phyloP scores from a whole-genome alignment of 2,113 vertebrate species.

The Pomatostomus ruficeps region DNA sequence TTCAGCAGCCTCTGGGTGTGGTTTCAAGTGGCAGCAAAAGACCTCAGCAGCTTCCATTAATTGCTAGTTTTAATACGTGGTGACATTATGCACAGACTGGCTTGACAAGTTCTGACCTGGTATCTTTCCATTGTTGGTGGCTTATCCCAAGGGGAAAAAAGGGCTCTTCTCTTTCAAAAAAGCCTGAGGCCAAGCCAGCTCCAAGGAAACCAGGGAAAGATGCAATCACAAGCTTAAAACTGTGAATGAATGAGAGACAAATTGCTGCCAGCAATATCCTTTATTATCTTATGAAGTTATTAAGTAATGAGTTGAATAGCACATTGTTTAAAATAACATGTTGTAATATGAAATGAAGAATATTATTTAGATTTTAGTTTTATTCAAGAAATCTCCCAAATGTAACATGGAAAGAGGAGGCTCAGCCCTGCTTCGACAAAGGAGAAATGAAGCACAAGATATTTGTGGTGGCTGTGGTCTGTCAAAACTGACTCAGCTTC shows the following conservation, averaged over 20 bases:
- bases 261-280: neutral
- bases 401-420: rapidly evolving
- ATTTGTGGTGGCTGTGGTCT: neutral
- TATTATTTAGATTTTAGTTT: neutral
- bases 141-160: neutral
- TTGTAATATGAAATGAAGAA: neutral
- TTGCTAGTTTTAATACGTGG: neutral
- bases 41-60: neutral
- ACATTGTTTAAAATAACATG: neutral
- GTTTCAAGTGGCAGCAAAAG: neutral
- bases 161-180: neutral
- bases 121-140: neutral
- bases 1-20: neutral
- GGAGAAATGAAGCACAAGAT: neutral
- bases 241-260: neutral
- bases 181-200: neutral
- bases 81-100: neutral
- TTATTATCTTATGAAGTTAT: neutral
- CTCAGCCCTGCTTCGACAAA: neutral
- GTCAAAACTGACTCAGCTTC: rapidly evolving
- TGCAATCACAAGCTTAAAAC: neutral
- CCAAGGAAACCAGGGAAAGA: neutral
- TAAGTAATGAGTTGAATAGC: neutral
- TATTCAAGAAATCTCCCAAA: neutral
- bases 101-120: neutral